Conservation (phyloP, 2,113 vertebrate species). For the Haliaeetus leucogaster region DNA sequence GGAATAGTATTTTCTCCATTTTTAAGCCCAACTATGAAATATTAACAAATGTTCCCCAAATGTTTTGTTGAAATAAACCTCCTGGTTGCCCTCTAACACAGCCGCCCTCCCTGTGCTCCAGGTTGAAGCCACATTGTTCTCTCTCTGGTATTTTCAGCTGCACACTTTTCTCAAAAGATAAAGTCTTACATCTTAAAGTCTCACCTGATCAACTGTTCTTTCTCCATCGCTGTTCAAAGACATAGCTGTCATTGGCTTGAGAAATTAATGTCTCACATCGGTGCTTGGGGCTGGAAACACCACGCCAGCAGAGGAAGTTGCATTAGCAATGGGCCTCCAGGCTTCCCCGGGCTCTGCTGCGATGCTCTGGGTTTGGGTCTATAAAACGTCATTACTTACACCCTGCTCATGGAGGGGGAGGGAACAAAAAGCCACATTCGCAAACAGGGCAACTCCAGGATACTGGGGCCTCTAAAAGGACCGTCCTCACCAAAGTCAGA, state of each 20-base stretch:
- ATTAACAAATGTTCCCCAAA: not conserved
- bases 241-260: not conserved
- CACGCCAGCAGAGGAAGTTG: rapidly evolving
- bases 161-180: too few species aligned
- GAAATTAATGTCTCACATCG: not conserved
- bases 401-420: not conserved
- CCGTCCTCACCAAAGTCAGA: not conserved
- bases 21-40: not conserved
- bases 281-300: not conserved
- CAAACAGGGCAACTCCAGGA: rapidly evolving
- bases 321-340: too few species aligned
- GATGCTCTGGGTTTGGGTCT: rapidly evolving
- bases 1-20: not conserved
- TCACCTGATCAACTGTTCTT: not conserved
- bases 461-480: rapidly evolving
- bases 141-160: not conserved
- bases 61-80: not conserved
- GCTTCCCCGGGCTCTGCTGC: not conserved
- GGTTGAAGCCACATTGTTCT: not conserved
- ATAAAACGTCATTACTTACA: rapidly evolving
- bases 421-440: not conserved
- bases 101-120: not conserved
- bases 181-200: rapidly evolving
- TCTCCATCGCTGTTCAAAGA: not conserved
- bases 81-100: not conserved